These are phyloP conservation scores for Aphrophora alni DNA, from an alignment of 2,888 invertebrate species.

Conservation along the genomic window DNA sequence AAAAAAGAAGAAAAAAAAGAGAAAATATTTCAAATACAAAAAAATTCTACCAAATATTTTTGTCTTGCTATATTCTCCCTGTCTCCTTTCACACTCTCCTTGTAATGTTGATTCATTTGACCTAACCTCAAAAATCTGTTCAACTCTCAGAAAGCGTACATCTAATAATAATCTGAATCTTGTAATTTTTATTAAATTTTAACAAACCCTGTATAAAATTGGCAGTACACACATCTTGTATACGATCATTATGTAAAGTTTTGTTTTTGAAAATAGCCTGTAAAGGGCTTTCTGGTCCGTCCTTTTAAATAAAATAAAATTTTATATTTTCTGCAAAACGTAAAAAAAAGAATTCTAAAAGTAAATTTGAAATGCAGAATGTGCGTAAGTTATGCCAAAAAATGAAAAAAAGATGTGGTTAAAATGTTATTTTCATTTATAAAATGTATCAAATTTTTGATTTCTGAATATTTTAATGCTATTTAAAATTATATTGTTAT, in stretches of 20 bases:
- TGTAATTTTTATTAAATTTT: not conserved
- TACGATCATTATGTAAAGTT: not conserved
- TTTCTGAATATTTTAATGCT: no score
- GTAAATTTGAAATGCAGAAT: not conserved
- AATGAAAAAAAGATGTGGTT: not conserved
- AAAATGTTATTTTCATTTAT: not conserved
- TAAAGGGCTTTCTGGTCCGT: not conserved
- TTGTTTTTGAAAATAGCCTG: not conserved
- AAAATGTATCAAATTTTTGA: not conserved
- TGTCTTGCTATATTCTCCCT: conserved; percentile 23
- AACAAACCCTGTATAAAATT: not conserved
- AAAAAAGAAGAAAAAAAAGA: conserved; percentile 27
- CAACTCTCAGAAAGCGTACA: not conserved
- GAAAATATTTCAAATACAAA: conserved; percentile 25
- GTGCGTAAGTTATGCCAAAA: not conserved
- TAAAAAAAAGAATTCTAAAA: not conserved
- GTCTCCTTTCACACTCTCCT: conserved; percentile 4
- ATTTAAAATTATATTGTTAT: no score
- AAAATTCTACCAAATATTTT: conserved; percentile 15
- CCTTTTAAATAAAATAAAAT: not conserved
- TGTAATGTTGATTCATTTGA: not conserved
- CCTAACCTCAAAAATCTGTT: not conserved
- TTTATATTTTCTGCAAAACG: not conserved
- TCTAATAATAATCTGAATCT: not conserved
- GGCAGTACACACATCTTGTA: not conserved